Evolutionary conservation across 2,797 vertebrate species (phyloP).

Genomic region (Eleutherodactylus coqui): DNA sequence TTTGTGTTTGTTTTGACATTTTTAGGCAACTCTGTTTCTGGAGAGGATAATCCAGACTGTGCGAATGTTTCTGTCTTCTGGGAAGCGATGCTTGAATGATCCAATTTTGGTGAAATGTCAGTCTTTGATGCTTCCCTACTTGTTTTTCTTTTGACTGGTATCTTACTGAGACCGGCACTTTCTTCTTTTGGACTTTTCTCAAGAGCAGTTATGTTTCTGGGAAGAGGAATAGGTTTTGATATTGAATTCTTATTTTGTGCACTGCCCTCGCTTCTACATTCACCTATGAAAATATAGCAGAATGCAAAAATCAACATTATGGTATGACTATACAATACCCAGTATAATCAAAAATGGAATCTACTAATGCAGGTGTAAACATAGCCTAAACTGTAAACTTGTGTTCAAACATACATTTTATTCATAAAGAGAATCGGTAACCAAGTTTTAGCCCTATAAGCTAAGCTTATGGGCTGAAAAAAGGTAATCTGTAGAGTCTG

Average conservation of each 20-base stretch:
- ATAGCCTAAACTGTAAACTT: no score
- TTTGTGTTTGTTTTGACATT: conserved; percentile 45
- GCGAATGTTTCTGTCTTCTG: conserved; percentile 40
- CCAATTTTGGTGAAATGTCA: rapidly evolving
- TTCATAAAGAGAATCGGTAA: no score
- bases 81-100: conserved; percentile 37
- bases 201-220: neutral
- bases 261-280: conserved; percentile 49
- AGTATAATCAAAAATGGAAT: neutral
- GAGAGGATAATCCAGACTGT: neutral
- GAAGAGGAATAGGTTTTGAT: conserved; percentile 51
- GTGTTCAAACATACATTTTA: no score
- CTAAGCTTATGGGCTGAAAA: no score
- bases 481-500: no score
- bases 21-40: conserved; percentile 52
- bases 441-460: no score
- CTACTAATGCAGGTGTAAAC: no score
- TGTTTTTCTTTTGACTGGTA: conserved; percentile 70
- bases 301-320: neutral
- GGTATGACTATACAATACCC: neutral
- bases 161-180: conserved; percentile 64
- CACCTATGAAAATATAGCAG: neutral
- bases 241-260: conserved; percentile 24
- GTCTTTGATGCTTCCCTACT: conserved; percentile 56
- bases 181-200: conserved; percentile 47